Evolutionary conservation across 2,113 vertebrate genomes (phyloP).

Genomic region (Neotoma lepida): DNA sequence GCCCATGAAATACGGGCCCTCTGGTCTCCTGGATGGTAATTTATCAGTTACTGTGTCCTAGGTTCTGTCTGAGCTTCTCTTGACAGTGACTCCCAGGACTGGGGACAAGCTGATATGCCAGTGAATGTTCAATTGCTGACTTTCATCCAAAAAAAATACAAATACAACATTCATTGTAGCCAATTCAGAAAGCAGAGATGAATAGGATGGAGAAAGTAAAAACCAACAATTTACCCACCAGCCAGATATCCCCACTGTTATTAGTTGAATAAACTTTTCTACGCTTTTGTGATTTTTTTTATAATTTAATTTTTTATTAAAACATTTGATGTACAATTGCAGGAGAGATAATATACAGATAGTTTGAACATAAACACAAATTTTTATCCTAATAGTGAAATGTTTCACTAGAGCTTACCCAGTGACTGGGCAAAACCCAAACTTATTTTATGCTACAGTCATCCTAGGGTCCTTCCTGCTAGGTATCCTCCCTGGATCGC

Average conservation of each 20-base stretch:
- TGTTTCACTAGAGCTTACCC: no score
- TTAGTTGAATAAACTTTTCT: not conserved
- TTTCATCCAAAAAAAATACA: not conserved
- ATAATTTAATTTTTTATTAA: no score
- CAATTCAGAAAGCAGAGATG: not conserved
- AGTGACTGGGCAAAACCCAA: no score
- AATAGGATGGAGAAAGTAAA: not conserved
- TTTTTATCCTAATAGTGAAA: no score
- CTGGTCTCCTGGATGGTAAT: not conserved
- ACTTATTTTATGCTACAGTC: no score
- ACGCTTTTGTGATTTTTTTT: not conserved
- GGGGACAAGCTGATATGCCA: not conserved
- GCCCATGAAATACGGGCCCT: not conserved
- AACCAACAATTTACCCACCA: not conserved
- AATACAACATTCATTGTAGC: not conserved
- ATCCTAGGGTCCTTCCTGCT: no score
- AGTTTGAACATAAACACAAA: no score
- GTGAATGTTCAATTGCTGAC: not conserved
- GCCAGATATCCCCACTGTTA: not conserved
- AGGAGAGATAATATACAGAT: no score
- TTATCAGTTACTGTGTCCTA: not conserved
- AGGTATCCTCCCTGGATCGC: no score
- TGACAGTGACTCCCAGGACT: not conserved
- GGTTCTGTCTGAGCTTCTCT: not conserved
- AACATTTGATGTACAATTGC: no score